Conservation (phyloP, 2,797 vertebrate species). For the Hoplostethus atlanticus region DNA sequence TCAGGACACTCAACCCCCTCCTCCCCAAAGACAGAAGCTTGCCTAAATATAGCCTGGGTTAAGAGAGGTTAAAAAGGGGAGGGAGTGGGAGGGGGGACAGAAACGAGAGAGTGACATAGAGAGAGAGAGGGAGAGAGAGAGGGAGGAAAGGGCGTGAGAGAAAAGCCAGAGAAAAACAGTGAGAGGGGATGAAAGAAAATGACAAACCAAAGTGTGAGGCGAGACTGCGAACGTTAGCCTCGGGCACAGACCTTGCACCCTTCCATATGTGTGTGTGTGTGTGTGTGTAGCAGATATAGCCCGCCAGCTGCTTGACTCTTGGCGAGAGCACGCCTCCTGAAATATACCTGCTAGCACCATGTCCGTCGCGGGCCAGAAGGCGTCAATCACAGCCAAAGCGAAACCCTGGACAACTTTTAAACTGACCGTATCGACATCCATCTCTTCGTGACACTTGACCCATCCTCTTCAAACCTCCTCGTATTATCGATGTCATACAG, state of each 20-base stretch:
- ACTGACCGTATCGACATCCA: constrained; percentile 29
- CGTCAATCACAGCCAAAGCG: constrained; percentile 47
- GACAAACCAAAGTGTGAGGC: neutral
- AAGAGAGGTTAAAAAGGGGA: constrained; percentile 4
- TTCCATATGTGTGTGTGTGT: constrained; percentile 14
- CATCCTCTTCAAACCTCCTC: constrained; percentile 25
- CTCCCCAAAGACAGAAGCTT: constrained; percentile 28
- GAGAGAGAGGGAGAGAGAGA: neutral
- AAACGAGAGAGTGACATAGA: neutral
- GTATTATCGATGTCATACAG: constrained; percentile 16
- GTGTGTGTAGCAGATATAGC: constrained; percentile 61
- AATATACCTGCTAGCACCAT: constrained; percentile 68
- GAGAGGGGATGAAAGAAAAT: constrained; percentile 2
- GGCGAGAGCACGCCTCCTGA: constrained; percentile 55
- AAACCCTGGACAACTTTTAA: constrained; percentile 41
- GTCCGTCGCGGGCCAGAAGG: constrained; percentile 34
- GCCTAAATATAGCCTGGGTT: constrained; percentile 65
- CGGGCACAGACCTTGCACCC: constrained; percentile 24
- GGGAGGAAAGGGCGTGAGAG: neutral
- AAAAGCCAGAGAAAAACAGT: neutral
- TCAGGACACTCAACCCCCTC: constrained; percentile 21
- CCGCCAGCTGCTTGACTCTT: constrained; percentile 59
- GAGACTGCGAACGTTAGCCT: constrained; percentile 9
- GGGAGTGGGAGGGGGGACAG: neutral
- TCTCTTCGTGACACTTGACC: constrained; percentile 46